Evolutionary conservation across 1,140 invertebrate genomes (phyloP), one percentile per base, ranked within the genome.

Genomic region (Penaeus japonicus): DNA sequence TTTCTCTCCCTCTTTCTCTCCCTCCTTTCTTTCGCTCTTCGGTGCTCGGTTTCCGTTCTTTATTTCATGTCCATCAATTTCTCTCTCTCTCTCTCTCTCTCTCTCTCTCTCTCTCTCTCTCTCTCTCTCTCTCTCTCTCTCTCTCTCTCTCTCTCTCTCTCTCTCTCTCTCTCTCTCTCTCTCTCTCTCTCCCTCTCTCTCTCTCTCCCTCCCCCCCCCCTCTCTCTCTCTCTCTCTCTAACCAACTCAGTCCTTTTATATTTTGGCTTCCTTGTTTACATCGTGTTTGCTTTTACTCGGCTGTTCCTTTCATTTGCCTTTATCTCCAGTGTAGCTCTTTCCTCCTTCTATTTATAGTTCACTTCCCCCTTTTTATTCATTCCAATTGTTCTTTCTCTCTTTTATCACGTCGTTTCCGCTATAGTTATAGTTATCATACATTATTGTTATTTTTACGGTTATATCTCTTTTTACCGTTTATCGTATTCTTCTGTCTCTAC

Each of bases 131-230:
- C 32, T 22, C 73, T 24, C 35, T 75, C 70, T 75, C 53, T 77
- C 20, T 7, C 30, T 32, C 18, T 39, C 75, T 78, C 75, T 78
- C 75, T 78, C 75, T 78, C 75, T 78, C 75, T 78, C 75, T 78
- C 75, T 78, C 75, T 78, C 75, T 78, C 75, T 78, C 75, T 78
- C 75, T 78, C 75, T 78, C 75, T 78, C 75, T 78, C 75, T 78
- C 75, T 78, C 75, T 78, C 75, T 78, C 75, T 78, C 75, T 78
- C 75, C 39, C 75, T 78, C 75, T 78, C 75, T 78, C 75, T 78
- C 75, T 78, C 75, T 78, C 75, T 78, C 75, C 39, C 32, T 78
- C 75, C 39, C 75, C 17, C 75, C 22, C 39, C 35, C 35, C 30
- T 53, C 35, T 79, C 77, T 24, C 27, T 24, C 32, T 79, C 77